Evolutionary conservation across 2,888 invertebrate genomes (phyloP), one percentile per base, ranked within the genome.

Genomic region (Lepas anatifera): DNA sequence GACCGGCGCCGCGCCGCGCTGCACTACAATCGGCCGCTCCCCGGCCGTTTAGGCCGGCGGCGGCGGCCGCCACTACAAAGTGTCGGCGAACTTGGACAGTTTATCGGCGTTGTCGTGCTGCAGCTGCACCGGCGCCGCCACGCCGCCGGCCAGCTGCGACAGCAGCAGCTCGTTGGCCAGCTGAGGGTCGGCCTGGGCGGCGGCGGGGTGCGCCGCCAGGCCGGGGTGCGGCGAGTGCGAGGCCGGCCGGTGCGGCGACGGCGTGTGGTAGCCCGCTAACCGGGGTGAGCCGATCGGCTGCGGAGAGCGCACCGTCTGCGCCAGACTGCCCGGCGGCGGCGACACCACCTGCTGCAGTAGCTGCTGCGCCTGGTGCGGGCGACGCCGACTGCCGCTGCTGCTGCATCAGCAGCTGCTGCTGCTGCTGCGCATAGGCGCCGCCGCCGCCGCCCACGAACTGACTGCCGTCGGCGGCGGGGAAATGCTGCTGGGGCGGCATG

Each of bases 21-120:
- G 8, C 39, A 13, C 39, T 39, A 7, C 39, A 39, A 39, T 10
- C 39, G 39, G 39, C 39, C 39, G 39, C 13, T 7, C 8, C 39
- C 39, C 8, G 13, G 8, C 13, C 39, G 39, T 39, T 7, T 13
- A 39, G 39, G 8, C 13, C 35, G 58, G 18, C 58, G 58, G 32
- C 48, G 58, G 32, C 58, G 37, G 39, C 39, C 25, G 25, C 32
- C 25, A 39, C 76, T 77, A 78, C 74, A 81, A 79, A 67, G 79
- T 79, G 72, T 95, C 95, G 79, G 95, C 95, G 84, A 92, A 95
- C 83, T 94, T 94, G 77, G 91, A 90, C 79, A 96, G 87, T 83
- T 95, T 93, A 85, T 96, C 95, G 75, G 72, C 73, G 52, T 52
- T 52, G 76, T 73, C 72, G 74, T 73, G n/a, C n/a, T 11, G 52